Evolutionary conservation across 1,140 invertebrate species (phyloP), one percentile per base, ranked within the genome.

Genomic region (Saxidomus purpurata): DNA sequence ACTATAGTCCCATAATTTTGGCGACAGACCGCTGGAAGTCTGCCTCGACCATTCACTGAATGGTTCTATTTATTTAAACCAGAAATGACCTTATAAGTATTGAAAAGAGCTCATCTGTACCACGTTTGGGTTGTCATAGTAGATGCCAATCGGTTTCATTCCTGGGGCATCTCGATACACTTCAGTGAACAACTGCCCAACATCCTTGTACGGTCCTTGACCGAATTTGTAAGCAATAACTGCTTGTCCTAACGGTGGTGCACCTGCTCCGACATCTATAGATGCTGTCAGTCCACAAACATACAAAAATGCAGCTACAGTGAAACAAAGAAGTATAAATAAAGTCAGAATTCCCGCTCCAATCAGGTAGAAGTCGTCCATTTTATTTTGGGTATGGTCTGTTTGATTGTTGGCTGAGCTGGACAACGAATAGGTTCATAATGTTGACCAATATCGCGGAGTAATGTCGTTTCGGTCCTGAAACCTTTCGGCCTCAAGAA

Each of bases 121-220:
- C 93, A 93, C 91, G 67, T 96, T 92, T 2, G 96, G 96, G 90
- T 96, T 94, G 87, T 96, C 96, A 91, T 96, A 96, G 91, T 96
- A 96, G 11, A 96, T 92, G 15, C 96, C 96, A 43, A 96, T 84
- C 22, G 90, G 92, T 84, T 93, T 94, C 71, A 94, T 91, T 25
- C 94, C 84, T 2, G 96, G 96, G 31, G 93, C 93, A 34, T 96
- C 88, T n/a, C 86, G 90, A 59, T 94, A 93, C 3, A 93, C 93
- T 92, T 96, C 95, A 0, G 94, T 95, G 91, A 96, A 96, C 3
- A 95, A 71, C 11, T 92, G 89, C 1, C 96, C 96, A 55, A 94
- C 93, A 36, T 96, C 92, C 90, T 95, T 95, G 91, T 96, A 96
- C 0, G 95, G 95, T 25, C 96, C 96, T 59, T 93, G 88, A 22